Evolutionary conservation across 2,797 vertebrate species (phyloP), one percentile per base, ranked within the genome.

Genomic region (Sebastolobus alascanus): DNA sequence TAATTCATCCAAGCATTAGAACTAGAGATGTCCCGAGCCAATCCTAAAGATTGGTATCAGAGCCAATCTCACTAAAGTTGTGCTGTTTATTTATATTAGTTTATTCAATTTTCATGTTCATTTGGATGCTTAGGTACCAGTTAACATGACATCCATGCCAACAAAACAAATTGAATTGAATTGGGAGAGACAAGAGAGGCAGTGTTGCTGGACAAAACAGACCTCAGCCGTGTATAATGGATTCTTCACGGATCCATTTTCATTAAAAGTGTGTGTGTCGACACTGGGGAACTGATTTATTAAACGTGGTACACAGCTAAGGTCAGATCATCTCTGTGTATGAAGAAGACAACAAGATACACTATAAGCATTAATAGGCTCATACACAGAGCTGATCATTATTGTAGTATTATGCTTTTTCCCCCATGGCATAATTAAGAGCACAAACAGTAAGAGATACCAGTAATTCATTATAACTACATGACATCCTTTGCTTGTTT

Each of bases 191-290:
- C 33, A 35, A 52, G 64, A 73, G 22, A 69, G 22, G 35, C 7
- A 55, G 40, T 16, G 43, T 14, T 58, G 43, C 29, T 33, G 59
- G 66, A 85, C 46, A 54, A 55, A 86, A 66, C 50, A 72, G 52
- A 40, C 13, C 40, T 70, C 27, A 52, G 70, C 63, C 69, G 20
- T 73, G 68, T 67, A 75, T 70, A 73, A 91, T 79, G 73, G 60
- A 84, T 82, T 75, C 63, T 79, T 74, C 67, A 33, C 20, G 64
- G 68, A 77, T 79, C 60, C 61, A 46, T 72, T 73, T 55, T 71
- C 38, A 56, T 73, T 76, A 25, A 68, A 58, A 43, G 43, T 38
- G 58, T 54, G 22, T 46, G 38, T 66, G 6, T 20, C 2, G 0
- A 77, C 76, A 54, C 29, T 38, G n/a, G 27, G 33, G 29, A 73